Conservation (phyloP, 2,113 vertebrate genomes). For the Pseudorasbora parva region DNA sequence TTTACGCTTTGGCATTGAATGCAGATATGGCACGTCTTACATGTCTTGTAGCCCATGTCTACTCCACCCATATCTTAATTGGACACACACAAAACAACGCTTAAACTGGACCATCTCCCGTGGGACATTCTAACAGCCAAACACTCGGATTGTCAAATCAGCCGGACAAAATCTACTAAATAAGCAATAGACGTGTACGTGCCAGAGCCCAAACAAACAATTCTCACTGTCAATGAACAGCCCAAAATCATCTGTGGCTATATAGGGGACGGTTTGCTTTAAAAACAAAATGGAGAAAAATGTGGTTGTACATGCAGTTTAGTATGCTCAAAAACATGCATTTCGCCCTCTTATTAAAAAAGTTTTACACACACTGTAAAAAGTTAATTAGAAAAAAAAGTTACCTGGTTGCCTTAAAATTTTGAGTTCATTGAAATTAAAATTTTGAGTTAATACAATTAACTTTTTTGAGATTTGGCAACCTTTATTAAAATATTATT, state of each 20-base stretch:
- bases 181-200: conserved; percentile 35
- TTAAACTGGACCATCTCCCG: conserved; percentile 24
- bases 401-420: too few species aligned
- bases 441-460: too few species aligned
- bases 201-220: conserved; percentile 9
- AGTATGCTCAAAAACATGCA: background rate
- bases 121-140: conserved; percentile 11
- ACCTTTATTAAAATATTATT: too few species aligned
- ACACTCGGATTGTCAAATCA: conserved; percentile 32
- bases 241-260: background rate
- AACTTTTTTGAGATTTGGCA: too few species aligned
- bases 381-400: too few species aligned
- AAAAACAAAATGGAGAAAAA: background rate
- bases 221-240: background rate
- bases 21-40: conserved; percentile 31
- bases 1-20: conserved; percentile 35
- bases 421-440: too few species aligned
- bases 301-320: background rate
- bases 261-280: background rate
- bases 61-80: conserved; percentile 36
- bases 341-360: background rate
- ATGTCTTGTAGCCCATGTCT: conserved; percentile 7
- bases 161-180: conserved; percentile 49
- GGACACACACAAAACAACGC: conserved; percentile 23
- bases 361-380: too few species aligned